Conservation (phyloP, 37 sponge, comb jelly and placozoan species). For the Cliona cf. orientalis region DNA sequence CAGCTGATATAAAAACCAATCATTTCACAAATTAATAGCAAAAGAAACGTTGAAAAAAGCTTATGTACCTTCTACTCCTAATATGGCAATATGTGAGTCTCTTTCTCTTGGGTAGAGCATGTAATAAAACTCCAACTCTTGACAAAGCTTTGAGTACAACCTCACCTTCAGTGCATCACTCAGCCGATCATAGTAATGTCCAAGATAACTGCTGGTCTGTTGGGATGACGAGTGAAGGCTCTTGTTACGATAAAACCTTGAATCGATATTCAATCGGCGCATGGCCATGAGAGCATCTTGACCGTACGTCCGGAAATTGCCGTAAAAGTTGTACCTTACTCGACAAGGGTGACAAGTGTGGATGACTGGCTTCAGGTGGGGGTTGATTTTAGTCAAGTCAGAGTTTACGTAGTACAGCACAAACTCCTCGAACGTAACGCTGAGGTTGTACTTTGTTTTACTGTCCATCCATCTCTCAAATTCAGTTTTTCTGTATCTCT, state of each 20-base stretch:
- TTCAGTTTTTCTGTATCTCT: background rate
- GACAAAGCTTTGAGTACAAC: background rate
- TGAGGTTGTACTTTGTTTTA: background rate
- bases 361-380: slow-evolving; percentile 16
- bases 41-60: too few relatives aligned
- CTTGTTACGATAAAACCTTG: background rate
- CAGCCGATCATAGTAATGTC: background rate
- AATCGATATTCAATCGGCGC: background rate
- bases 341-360: slow-evolving; percentile 30
- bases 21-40: too few relatives aligned
- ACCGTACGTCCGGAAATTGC: background rate
- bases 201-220: background rate
- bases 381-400: background rate
- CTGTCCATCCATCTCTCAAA: background rate
- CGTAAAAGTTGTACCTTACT: slow-evolving; percentile 27
- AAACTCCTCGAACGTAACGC: slow-evolving; percentile 15
- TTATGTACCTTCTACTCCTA: too few relatives aligned
- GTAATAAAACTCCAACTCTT: background rate
- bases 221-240: background rate
- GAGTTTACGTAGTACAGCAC: slow-evolving; percentile 9
- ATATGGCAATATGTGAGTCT: background rate
- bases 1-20: too few relatives aligned
- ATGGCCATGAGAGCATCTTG: background rate
- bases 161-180: background rate
- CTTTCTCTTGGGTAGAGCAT: background rate